A percentile compares a stretch with the other conserved stretches of the same genome.
Evolutionary conservation across 2,797 vertebrate genomes (phyloP).

Genomic region (Hemibagrus guttatus): DNA sequence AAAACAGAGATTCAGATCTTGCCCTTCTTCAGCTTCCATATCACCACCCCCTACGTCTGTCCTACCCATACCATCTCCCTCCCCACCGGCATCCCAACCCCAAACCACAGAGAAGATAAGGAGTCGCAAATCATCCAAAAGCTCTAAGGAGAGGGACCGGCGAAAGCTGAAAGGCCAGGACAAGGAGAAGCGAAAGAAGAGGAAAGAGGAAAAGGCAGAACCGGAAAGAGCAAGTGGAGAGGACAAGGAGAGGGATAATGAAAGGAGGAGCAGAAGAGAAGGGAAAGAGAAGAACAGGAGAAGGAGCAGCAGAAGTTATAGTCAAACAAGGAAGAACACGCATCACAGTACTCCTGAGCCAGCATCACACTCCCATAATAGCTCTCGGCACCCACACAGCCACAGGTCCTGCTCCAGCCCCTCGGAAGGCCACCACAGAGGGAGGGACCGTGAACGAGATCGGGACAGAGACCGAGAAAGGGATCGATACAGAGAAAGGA

Average conservation of each 20-base stretch:
- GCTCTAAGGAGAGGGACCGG: constrained; percentile 67
- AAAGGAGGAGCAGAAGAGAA: constrained; percentile 60
- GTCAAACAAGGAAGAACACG: constrained; percentile 71
- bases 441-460: constrained; percentile 52
- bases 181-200: constrained; percentile 72
- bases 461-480: constrained; percentile 54
- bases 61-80: constrained; percentile 55
- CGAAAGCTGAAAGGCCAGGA: constrained; percentile 69
- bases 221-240: constrained; percentile 54
- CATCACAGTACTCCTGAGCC: constrained; percentile 66
- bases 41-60: constrained; percentile 64
- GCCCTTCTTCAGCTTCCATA: constrained; percentile 72
- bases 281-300: constrained; percentile 53
- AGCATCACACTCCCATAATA: constrained; percentile 66
- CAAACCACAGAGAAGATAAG: constrained; percentile 67
- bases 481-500: constrained; percentile 54
- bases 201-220: constrained; percentile 59
- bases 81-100: constrained; percentile 52
- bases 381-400: constrained; percentile 67
- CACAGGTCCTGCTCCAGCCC: constrained; percentile 75
- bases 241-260: constrained; percentile 49
- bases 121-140: constrained; percentile 73
- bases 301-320: constrained; percentile 70
- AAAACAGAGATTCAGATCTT: constrained; percentile 81
- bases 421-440: constrained; percentile 67